Base-by-base conservation (phyloP, 2,888 invertebrate species). In the Carabus problematicus region DNA sequence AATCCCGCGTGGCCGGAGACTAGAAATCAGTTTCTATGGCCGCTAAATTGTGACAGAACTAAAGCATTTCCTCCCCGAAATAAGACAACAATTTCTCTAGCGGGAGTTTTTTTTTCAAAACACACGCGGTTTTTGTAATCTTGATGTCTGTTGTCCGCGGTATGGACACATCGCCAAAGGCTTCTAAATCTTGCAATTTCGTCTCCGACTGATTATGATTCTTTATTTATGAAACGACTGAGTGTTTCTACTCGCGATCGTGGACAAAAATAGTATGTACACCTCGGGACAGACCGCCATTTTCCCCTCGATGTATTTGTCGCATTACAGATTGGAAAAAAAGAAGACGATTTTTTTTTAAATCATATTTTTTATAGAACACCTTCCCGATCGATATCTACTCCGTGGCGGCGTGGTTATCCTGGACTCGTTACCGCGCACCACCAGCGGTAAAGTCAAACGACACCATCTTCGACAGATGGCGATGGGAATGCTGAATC, bases 401-500 rank as follows among this genome's bases (percentile, higher is more conserved):
- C 39, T 68, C 8, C 52, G 67, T 7, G 67, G 67, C 42, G 67
- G 67, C 8, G 52, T 67, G 0, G 41, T 52, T 12, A 7, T 60
- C 8, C 14, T 67, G 4, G 60, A 67, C 52, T 1, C 40, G 11
- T 14, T 67, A 12, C 67, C 67, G n/a, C 18, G 8, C 8, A 67
- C 67, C 7, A 16, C 60, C 2, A 60, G 60, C 6, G 67, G 67
- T 0, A 67, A 67, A 67, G 11, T 66, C 1, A 49, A 60, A 12
- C 40, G 60, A 49, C 29, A 58, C 52, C 42, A 60, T 59, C 29
- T 56, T 11, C 16, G 52, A 52, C 9, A 16, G 1, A n/a, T 52
- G 52, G 52, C 16, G 9, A 52, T 45, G 45, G 42, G 11, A 42
- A 8, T 42, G 42, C n/a, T n/a, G n/a, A n/a, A n/a, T n/a, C n/a